Evolutionary conservation across 1,140 invertebrate genomes (phyloP).

Genomic region (Tetramorium simillimum): DNA sequence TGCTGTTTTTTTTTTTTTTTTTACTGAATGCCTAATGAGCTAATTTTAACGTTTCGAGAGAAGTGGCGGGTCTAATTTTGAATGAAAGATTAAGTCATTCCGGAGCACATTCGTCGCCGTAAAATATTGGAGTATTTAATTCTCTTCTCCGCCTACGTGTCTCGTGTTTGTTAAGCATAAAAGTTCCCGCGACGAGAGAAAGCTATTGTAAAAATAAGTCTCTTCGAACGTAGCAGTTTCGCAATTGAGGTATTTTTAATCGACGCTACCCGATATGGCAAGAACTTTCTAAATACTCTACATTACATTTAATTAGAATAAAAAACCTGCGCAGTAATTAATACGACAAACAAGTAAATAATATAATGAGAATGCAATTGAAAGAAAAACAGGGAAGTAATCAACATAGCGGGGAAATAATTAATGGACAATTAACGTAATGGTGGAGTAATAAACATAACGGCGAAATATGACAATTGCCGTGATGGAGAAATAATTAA

Average conservation of each 20-base stretch:
- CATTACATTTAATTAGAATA: background rate
- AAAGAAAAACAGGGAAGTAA: background rate
- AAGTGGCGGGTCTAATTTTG: slow-evolving; percentile 13
- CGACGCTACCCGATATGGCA: background rate
- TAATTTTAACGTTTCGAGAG: slow-evolving; percentile 36
- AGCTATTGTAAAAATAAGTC: background rate
- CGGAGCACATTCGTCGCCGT: background rate
- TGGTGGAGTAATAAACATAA: background rate
- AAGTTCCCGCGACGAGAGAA: background rate
- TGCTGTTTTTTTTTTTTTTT: background rate
- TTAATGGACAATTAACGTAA: slow-evolving; percentile 34
- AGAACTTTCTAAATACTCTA: background rate
- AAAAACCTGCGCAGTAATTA: background rate
- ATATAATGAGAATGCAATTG: slow-evolving; percentile 2
- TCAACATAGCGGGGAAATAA: background rate
- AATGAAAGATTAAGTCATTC: background rate
- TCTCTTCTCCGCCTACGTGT: background rate
- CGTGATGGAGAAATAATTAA: slow-evolving; percentile 5
- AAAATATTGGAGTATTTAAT: background rate
- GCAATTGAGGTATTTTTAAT: background rate
- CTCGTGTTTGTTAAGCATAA: background rate
- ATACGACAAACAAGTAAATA: slow-evolving; percentile 22
- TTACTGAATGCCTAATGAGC: background rate
- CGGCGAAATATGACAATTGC: background rate
- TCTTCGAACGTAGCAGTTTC: background rate